Base-by-base conservation (phyloP, 2,888 invertebrate species). In the Eristalis tenax region DNA sequence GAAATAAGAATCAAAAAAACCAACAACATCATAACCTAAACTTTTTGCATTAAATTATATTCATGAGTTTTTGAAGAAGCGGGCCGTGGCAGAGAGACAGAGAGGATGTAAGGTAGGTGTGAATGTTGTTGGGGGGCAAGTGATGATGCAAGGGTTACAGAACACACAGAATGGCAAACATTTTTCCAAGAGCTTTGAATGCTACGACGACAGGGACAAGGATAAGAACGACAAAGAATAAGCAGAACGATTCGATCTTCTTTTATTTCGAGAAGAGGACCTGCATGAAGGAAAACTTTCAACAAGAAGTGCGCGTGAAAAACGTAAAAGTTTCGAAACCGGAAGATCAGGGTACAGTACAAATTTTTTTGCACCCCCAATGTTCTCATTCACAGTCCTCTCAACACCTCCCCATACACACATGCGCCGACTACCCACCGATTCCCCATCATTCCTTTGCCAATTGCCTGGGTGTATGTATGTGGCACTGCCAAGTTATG, bases 21-120 rank as follows among this genome's bases (percentile, higher is more conserved):
- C 83, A 83, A 83, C 79, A 87, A 73, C 87, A 83, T 83, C 75
- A 83, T 83, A 88, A 84, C 73, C 75, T 70, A 80, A 88, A 84
- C 77, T 88, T 84, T 88, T 81, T 84, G 77, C 73, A 80, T 83
- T 80, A 88, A 88, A 88, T 88, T 88, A 88, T 88, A 80, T 88
- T 88, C 83, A 76, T 73, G 69, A 70, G 64, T 77, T 70, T 79
- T 57, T 11, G 40, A n/a, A 63, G 40, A 15, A 23, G 32, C 23
- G 15, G n/a, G 50, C n/a, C 22, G n/a, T 8, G n/a, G 69, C 13
- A 40, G 61, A 10, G 40, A 15, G 11, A 56, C 6, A 8, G 38
- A n/a, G 10, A 18, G 43, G 5, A 56, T 64, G 63, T 64, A 38
- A 69, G 38, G 70, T 50, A 50, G 50, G 50, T 50, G 50, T 8